Evolutionary conservation across 2,113 vertebrate species (phyloP).

Genomic region (Scomber scombrus): DNA sequence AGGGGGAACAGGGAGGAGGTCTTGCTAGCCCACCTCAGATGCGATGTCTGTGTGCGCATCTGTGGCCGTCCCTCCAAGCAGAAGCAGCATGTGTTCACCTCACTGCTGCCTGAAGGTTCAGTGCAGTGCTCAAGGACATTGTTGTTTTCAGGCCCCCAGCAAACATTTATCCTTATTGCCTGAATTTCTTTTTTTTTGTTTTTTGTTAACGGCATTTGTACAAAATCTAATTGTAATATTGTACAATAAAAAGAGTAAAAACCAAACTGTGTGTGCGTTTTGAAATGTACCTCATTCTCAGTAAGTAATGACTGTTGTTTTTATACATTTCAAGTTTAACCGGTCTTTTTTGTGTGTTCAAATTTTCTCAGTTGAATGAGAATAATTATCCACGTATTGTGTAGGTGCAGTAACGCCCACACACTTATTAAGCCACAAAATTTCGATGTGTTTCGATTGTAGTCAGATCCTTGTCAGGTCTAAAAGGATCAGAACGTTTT

Average conservation of each 20-base stretch:
- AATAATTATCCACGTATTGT: no score
- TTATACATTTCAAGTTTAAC: not conserved
- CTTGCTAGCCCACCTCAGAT: not conserved
- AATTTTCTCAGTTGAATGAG: no score
- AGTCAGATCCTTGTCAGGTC: no score
- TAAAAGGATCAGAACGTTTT: no score
- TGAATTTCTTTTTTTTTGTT: slow-evolving; percentile 66
- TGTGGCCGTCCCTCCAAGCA: slow-evolving; percentile 1
- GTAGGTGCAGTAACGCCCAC: no score
- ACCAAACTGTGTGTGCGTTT: not conserved
- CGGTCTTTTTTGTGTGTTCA: not conserved
- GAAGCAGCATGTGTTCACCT: slow-evolving; percentile 17
- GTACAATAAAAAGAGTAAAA: slow-evolving; percentile 82
- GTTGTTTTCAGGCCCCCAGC: slow-evolving; percentile 56
- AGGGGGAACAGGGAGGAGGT: slow-evolving; percentile 24
- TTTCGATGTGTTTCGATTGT: no score
- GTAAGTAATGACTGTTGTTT: not conserved
- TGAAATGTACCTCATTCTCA: not conserved
- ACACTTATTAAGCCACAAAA: no score
- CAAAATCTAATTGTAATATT: slow-evolving; percentile 83
- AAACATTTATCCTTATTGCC: slow-evolving; percentile 68
- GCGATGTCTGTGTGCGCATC: slow-evolving; percentile 9
- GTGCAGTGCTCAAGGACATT: slow-evolving; percentile 54
- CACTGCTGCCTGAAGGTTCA: slow-evolving; percentile 31
- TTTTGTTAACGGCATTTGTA: slow-evolving; percentile 76